Evolutionary conservation across 1,140 invertebrate species (phyloP).

Genomic region (Drosophila sturtevanti): DNA sequence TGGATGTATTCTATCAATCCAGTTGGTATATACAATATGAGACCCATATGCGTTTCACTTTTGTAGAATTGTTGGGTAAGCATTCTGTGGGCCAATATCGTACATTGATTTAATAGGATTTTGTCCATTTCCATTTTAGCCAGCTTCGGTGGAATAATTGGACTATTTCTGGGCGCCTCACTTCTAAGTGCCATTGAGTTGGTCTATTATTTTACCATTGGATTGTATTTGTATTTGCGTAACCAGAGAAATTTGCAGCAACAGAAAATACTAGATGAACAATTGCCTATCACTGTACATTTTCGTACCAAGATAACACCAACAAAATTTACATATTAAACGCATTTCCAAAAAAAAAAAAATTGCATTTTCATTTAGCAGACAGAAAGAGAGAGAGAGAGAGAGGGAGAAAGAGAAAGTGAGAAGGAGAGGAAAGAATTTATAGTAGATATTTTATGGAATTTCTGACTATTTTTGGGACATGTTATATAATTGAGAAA

Average conservation of each 20-base stretch:
- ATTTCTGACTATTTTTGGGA: not conserved
- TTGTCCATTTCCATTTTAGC: constrained; percentile 32
- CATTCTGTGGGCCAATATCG: not conserved
- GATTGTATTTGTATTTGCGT: constrained; percentile 60
- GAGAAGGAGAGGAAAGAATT: too few species aligned
- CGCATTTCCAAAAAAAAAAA: not conserved
- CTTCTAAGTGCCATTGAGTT: constrained; percentile 80
- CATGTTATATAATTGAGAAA: not conserved
- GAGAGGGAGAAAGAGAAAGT: too few species aligned
- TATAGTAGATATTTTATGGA: not conserved
- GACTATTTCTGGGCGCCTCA: constrained; percentile 82
- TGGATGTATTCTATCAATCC: constrained; percentile 68
- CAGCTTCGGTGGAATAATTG: constrained; percentile 82
- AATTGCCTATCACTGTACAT: constrained; percentile 21
- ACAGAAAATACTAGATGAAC: not conserved
- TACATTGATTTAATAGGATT: not conserved
- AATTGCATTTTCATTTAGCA: not conserved
- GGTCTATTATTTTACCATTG: constrained; percentile 80
- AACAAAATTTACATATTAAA: constrained; percentile 40
- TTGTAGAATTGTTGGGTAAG: constrained; percentile 72
- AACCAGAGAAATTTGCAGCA: constrained; percentile 1
- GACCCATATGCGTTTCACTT: constrained; percentile 70
- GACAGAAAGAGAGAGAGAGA: too few species aligned
- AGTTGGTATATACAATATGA: constrained; percentile 64
- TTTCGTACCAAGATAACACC: constrained; percentile 59